Percentiles rank a stretch among this genome's conserved stretches.
phyloP scores from a whole-genome alignment of 92 coral and sea anemone species.

The Epizoanthus ramosus region DNA sequence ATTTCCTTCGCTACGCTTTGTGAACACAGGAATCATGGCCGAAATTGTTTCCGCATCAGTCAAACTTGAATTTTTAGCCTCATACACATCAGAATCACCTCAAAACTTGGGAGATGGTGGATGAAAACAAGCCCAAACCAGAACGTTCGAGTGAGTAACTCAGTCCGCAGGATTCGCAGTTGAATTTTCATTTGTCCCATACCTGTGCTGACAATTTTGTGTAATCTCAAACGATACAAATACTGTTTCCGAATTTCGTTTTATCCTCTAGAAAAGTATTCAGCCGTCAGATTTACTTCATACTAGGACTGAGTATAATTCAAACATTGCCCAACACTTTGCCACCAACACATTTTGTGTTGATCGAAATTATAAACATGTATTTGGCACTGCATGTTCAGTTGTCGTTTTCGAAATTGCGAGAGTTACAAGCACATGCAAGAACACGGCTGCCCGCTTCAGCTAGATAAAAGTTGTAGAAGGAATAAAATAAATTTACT shows the following conservation, averaged over 20 bases:
- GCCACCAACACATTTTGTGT: slow-evolving; percentile 14
- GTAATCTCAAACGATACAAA: slow-evolving; percentile 27
- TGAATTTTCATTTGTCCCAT: slow-evolving; percentile 17
- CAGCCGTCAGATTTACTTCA: slow-evolving; percentile 32
- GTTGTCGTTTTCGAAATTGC: slow-evolving; percentile 7
- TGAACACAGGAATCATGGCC: slow-evolving; percentile 31
- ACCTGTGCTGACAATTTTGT: slow-evolving; percentile 18
- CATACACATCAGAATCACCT: slow-evolving; percentile 31
- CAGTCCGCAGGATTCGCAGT: slow-evolving; percentile 34
- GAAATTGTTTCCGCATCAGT: slow-evolving; percentile 28
- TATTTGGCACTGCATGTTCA: slow-evolving; percentile 20
- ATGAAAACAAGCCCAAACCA: slow-evolving; percentile 38
- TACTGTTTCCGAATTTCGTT: slow-evolving; percentile 33
- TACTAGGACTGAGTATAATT: slow-evolving; percentile 15
- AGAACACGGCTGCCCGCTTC: too few relatives aligned
- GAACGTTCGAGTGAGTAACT: slow-evolving; percentile 26
- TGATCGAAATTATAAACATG: slow-evolving; percentile 1
- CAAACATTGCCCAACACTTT: slow-evolving; percentile 1
- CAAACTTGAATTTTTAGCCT: slow-evolving; percentile 23
- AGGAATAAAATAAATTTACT: slow-evolving; percentile 11
- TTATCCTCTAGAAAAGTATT: slow-evolving; percentile 32
- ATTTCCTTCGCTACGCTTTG: slow-evolving; percentile 35
- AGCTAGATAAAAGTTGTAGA: neutral
- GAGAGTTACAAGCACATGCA: neutral
- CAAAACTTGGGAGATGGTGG: slow-evolving; percentile 21